Base-by-base conservation (phyloP, 2,797 vertebrate genomes). In the Choloepus didactylus region DNA sequence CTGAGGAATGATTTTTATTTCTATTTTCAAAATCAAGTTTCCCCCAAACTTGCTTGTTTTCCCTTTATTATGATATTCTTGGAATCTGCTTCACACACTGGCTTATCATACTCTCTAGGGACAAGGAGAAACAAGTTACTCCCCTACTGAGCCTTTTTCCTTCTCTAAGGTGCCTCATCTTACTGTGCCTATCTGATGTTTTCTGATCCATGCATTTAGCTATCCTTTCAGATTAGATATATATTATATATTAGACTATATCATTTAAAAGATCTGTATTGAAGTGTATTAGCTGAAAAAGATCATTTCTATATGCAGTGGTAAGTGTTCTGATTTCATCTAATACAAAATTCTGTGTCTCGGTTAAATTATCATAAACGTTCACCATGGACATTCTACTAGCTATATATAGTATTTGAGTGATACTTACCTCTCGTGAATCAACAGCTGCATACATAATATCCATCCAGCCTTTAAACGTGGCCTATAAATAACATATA, bases 381-480 rank as follows among this genome's bases (percentile, higher is more conserved):
- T 85, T 92, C 41, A 54, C 38, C 64, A 51, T 41, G 72, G 60
- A 89, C 95, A 90, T 89, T 72, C 7, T 54, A 96, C 35, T 92
- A 93, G n/a, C 25, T 96, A 54, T n/a, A 75, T 91, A 83, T 83
- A 67, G 66, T 41, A 44, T 89, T 82, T 94, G 29, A 95, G 82
- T 95, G 18, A 94, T 82, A 99, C 99, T 99, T 98, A 99, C 99
- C 96, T 99, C 99, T 98, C 99, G 98, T 75, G 99, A 99, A 98
- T 99, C 99, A 96, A 99, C 99, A 82, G 99, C 99, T 97, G 99
- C 99, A 96, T 99, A 99, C 99, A 99, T 99, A 97, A 99, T 99
- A 95, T 99, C 99, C 99, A 99, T 99, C 99, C 99, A 99, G 66
- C 99, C 99, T 99, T 99, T 99, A 98, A 99, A 99, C 92, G 99